Conservation (phyloP, 1,140 invertebrate genomes). For the Dendroctonus valens region DNA sequence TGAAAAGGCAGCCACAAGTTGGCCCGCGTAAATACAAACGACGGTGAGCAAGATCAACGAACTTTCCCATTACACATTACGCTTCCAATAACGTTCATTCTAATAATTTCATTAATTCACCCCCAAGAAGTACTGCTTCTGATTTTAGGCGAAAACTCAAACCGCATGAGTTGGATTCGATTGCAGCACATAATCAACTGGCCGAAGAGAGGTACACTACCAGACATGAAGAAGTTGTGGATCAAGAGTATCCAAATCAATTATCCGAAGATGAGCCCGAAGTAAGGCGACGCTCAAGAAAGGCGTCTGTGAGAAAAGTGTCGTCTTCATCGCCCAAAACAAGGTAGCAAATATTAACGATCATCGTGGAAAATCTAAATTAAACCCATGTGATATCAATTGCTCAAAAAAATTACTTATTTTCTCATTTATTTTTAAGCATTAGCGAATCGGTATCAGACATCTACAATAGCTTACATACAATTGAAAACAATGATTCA, state of each 20-base stretch:
- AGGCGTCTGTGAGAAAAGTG: constrained; percentile 20
- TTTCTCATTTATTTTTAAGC: constrained; percentile 9
- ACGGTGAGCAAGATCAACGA: constrained; percentile 4
- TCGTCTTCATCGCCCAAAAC: constrained; percentile 29
- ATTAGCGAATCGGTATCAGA: constrained; percentile 31
- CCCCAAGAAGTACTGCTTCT: no score
- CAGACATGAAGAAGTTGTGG: constrained; percentile 25
- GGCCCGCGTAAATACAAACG: constrained; percentile 78
- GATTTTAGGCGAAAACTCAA: constrained; percentile 65
- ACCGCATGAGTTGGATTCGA: constrained; percentile 57
- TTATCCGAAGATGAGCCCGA: constrained; percentile 50
- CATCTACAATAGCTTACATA: constrained; percentile 24
- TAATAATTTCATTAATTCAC: background rate
- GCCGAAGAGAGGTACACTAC: constrained; percentile 5
- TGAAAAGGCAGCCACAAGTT: constrained; percentile 71
- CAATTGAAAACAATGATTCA: constrained; percentile 15
- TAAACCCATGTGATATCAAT: no score
- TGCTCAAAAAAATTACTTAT: background rate
- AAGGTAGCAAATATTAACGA: constrained; percentile 12
- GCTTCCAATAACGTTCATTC: background rate
- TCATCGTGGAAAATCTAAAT: no score
- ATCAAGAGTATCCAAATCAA: constrained; percentile 37
- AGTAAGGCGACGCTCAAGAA: constrained; percentile 36
- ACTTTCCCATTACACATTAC: no score
- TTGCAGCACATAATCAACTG: constrained; percentile 45